Evolutionary conservation across 2,797 vertebrate genomes (phyloP).

Genomic region (Masticophis lateralis): DNA sequence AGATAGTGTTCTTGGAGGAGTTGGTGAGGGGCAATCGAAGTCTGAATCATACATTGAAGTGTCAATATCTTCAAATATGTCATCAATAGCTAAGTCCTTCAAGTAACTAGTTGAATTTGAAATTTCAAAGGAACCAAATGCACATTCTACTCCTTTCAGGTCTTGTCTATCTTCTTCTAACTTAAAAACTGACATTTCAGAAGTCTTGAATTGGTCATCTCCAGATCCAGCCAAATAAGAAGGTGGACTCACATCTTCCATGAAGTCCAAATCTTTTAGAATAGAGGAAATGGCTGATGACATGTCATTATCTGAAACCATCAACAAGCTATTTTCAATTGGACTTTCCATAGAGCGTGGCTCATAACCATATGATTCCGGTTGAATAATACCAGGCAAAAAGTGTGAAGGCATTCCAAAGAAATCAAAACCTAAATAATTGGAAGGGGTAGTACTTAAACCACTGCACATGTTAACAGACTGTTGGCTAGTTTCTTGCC

Average conservation of each 20-base stretch:
- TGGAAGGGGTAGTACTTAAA: constrained; percentile 46
- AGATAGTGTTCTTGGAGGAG: constrained; percentile 62
- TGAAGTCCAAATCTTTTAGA: constrained; percentile 73
- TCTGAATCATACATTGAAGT: constrained; percentile 88
- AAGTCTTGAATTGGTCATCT: constrained; percentile 64
- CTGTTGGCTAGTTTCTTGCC: constrained; percentile 69
- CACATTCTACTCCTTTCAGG: constrained; percentile 68
- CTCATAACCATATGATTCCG: constrained; percentile 58
- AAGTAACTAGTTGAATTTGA: constrained; percentile 82
- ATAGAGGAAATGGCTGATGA: constrained; percentile 70
- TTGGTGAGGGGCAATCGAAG: constrained; percentile 70
- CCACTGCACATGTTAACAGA: constrained; percentile 53
- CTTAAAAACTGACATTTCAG: constrained; percentile 56
- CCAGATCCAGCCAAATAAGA: constrained; percentile 71
- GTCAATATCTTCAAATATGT: constrained; percentile 88
- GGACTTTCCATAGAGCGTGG: constrained; percentile 63
- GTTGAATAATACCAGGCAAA: constrained; percentile 60
- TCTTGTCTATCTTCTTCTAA: constrained; percentile 65
- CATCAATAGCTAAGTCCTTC: constrained; percentile 82
- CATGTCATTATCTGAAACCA: constrained; percentile 61
- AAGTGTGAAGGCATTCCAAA: constrained; percentile 58
- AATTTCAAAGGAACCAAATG: constrained; percentile 77
- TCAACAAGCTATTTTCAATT: constrained; percentile 63
- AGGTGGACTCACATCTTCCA: constrained; percentile 71
- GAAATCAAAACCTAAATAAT: constrained; percentile 60